Conservation (phyloP, 1,140 invertebrate species). For the Cyrtorhinus lividipennis region DNA sequence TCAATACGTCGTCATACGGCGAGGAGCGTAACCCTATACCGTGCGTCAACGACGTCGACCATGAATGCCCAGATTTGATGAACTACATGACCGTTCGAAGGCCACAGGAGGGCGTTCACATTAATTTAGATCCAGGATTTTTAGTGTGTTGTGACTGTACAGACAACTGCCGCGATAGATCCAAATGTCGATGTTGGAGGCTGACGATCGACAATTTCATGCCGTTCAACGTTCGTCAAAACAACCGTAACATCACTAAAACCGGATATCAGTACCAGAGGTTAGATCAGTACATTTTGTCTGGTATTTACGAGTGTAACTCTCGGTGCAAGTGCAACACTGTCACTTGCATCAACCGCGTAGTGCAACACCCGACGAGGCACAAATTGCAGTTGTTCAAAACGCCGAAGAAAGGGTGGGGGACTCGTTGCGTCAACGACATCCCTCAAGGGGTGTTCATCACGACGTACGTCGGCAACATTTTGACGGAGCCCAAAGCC, state of each 20-base stretch:
- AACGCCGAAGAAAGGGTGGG: slow-evolving; percentile 83
- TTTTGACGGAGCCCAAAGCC: slow-evolving; percentile 77
- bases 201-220: slow-evolving; percentile 76
- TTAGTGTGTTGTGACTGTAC: slow-evolving; percentile 80
- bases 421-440: slow-evolving; percentile 85
- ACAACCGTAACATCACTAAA: slow-evolving; percentile 29
- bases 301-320: slow-evolving; percentile 95
- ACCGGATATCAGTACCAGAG: slow-evolving; percentile 74
- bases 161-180: slow-evolving; percentile 80
- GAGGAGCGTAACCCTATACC: slow-evolving; percentile 77
- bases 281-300: slow-evolving; percentile 65
- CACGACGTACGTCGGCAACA: slow-evolving; percentile 86
- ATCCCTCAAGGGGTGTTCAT: slow-evolving; percentile 87
- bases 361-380: slow-evolving; percentile 71
- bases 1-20: slow-evolving; percentile 44
- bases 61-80: slow-evolving; percentile 64
- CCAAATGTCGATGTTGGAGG: slow-evolving; percentile 83
- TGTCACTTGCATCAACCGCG: slow-evolving; percentile 66
- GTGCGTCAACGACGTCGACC: slow-evolving; percentile 80
- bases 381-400: slow-evolving; percentile 77
- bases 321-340: slow-evolving; percentile 68
- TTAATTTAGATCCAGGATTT: slow-evolving; percentile 76
- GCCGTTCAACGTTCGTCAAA: slow-evolving; percentile 29
- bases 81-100: slow-evolving; percentile 72
- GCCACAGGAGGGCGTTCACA: slow-evolving; percentile 66